Percentiles rank a stretch among this genome's conserved stretches.
phyloP scores from a whole-genome alignment of 2,113 vertebrate species.

The Enhydra lutris region DNA sequence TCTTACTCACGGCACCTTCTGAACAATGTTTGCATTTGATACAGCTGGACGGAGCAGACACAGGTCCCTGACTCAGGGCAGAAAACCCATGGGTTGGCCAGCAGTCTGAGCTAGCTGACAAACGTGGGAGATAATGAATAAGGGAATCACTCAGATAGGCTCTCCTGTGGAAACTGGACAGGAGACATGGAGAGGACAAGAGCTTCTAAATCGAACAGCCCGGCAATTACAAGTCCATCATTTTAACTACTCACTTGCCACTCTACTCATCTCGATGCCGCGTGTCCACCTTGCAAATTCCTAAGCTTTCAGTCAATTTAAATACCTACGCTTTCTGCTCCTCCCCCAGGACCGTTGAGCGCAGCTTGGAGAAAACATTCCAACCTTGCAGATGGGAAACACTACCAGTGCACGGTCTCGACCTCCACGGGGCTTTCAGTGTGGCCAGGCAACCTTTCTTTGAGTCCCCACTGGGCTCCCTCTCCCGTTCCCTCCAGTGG shows the following conservation, averaged over 20 bases:
- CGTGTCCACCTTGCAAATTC: background rate
- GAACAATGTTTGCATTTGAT: background rate
- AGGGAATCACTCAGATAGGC: background rate
- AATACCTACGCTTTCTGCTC: background rate
- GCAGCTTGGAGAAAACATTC: background rate
- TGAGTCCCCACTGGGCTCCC: background rate
- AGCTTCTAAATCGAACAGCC: background rate
- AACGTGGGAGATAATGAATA: background rate
- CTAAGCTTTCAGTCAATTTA: background rate
- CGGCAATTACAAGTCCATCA: background rate
- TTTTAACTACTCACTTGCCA: constrained; percentile 16
- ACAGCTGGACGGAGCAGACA: background rate
- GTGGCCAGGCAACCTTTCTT: background rate
- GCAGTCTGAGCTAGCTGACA: background rate
- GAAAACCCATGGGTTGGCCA: background rate
- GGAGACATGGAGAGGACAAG: background rate
- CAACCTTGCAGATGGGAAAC: background rate
- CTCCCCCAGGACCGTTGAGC: background rate
- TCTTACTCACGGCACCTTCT: background rate
- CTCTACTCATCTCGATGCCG: background rate
- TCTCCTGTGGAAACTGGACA: background rate
- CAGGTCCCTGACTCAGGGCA: background rate
- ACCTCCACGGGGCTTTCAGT: background rate
- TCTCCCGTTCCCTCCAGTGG: background rate
- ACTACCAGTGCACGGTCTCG: background rate